Percentiles rank a stretch among this genome's conserved stretches.
These are phyloP conservation scores for Zophobas atratus DNA, from an alignment of 1,140 invertebrate genomes.

Conservation along the genomic window DNA sequence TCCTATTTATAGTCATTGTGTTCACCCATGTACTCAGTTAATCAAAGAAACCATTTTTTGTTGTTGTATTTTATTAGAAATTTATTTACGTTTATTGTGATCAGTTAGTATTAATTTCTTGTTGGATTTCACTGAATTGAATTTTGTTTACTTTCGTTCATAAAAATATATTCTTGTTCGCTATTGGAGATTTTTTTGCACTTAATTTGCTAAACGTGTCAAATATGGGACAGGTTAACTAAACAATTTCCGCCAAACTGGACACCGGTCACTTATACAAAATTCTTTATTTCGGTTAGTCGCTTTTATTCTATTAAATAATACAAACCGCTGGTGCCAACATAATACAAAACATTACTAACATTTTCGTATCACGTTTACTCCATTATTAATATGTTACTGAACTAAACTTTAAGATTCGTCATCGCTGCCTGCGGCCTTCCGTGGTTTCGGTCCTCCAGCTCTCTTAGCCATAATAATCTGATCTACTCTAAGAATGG, in stretches of 20 bases:
- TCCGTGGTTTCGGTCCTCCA: slow-evolving; percentile 91
- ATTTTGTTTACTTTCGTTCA: no score
- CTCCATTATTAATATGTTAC: background rate
- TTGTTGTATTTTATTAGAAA: background rate
- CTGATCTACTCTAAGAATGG: slow-evolving; percentile 97
- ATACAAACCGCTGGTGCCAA: slow-evolving; percentile 14
- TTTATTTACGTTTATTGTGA: background rate
- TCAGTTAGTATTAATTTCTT: background rate
- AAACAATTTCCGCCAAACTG: no score
- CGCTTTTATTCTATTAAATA: slow-evolving; percentile 4
- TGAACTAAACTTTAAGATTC: slow-evolving; percentile 67
- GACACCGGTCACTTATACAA: no score
- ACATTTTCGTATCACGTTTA: no score
- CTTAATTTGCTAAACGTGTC: background rate
- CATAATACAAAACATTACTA: slow-evolving; percentile 16
- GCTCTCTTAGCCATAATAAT: slow-evolving; percentile 99
- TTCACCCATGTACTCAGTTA: background rate
- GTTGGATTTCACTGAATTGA: background rate
- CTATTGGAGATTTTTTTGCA: background rate
- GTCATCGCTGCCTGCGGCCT: slow-evolving; percentile 80
- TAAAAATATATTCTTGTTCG: no score
- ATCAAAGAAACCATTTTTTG: background rate
- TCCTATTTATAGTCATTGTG: background rate
- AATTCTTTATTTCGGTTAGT: background rate
- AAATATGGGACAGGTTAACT: background rate